These are phyloP conservation scores for Phytoseiulus persimilis DNA, from an alignment of 2,888 invertebrate species.

Conservation along the genomic window DNA sequence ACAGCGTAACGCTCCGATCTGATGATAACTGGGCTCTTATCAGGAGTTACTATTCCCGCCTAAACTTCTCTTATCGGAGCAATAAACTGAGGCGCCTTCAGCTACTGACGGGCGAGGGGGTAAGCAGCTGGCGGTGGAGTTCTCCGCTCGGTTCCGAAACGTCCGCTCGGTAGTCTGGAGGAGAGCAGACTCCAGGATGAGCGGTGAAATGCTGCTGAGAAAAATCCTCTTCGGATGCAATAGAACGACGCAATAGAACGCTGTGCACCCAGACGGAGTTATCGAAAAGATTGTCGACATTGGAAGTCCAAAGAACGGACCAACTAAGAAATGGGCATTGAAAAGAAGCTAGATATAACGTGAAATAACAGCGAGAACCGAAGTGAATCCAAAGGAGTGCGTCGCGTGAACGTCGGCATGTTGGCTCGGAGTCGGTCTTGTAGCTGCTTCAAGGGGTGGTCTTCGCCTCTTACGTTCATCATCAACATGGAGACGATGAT, in stretches of 20 bases:
- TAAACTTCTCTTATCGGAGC: background rate
- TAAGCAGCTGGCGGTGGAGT: background rate
- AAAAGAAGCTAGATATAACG: background rate
- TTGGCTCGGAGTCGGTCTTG: no score
- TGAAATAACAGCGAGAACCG: no score
- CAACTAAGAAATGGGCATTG: background rate
- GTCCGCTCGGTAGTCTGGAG: no score
- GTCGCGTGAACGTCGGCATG: no score
- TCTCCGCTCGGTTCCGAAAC: no score
- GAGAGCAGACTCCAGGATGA: no score
- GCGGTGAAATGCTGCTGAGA: no score
- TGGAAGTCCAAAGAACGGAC: background rate
- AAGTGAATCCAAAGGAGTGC: no score
- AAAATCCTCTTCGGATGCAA: background rate
- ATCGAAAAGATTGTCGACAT: background rate
- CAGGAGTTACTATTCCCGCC: background rate
- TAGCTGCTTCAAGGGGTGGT: background rate
- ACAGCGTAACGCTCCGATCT: background rate
- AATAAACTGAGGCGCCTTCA: background rate
- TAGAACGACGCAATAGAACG: background rate
- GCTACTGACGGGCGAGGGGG: background rate
- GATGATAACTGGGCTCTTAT: background rate
- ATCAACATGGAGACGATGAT: background rate
- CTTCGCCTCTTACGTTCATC: background rate
- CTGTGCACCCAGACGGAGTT: background rate